Evolutionary conservation across 2,113 vertebrate species (phyloP), one percentile per base, ranked within the genome.

Genomic region (Aldabrachelys gigantea): DNA sequence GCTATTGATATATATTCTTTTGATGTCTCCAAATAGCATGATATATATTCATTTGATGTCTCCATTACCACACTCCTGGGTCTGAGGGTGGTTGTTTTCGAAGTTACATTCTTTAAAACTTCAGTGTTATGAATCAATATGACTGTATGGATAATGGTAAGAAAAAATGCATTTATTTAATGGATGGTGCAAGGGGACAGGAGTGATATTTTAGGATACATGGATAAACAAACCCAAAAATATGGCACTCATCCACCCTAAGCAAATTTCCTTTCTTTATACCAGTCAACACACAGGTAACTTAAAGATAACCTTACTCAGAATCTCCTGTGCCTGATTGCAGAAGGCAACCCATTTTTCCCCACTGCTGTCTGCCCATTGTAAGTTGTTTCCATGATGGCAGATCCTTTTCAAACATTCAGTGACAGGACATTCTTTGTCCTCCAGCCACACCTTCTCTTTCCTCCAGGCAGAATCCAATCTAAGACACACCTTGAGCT

Each of bases 141-240:
- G 83, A 85, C n/a, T 24, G 10, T 0, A 0, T 47, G 5, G 3
- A 56, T 22, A 59, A 5, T 72, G 89, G 38, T 13, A 87, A 91
- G 76, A 59, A 92, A 25, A 84, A 92, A 50, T 29, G 21, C n/a
- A 22, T 72, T 10, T 2, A 0, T 53, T 90, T 19, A 52, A 6
- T 80, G 52, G 13, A 22, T 17, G 25, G 16, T 84, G 25, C 38
- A 29, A 6, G 56, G 35, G 79, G 44, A 10, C 6, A 38, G 69
- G 27, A n/a, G 24, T 76, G 54, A 62, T 1, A 1, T 27, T 31
- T 88, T 50, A 59, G 9, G 22, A 14, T 2, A 83, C 57, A 75
- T 83, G 80, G 87, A 88, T 84, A 86, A 76, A 76, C 21, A 27
- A 82, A 7, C 4, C 86, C 41, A 82, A 52, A 69, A 91, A 54